Percentiles rank a stretch among this genome's conserved stretches.
Conservation (phyloP, 2,113 vertebrate genomes). For the Prunella fulvescens region DNA sequence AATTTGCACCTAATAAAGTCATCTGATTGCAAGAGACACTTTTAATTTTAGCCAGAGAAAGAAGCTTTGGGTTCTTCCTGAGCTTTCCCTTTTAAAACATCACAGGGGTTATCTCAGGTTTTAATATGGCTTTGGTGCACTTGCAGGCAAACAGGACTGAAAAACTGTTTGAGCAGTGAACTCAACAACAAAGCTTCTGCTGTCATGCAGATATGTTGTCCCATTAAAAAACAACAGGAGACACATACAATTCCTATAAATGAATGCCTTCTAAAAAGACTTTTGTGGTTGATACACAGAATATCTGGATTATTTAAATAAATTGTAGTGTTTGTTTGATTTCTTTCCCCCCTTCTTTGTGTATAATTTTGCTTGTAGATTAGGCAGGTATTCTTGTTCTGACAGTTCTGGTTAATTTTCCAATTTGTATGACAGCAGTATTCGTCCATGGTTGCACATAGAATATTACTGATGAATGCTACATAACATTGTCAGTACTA, state of each 20-base stretch:
- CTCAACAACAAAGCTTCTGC: neutral
- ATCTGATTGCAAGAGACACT: neutral
- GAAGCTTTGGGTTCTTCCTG: neutral
- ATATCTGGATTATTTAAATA: neutral
- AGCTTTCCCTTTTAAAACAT: constrained; percentile 21
- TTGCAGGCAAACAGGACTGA: neutral
- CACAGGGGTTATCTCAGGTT: neutral
- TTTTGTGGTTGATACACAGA: neutral
- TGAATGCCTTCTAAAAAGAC: neutral
- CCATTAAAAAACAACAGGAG: neutral
- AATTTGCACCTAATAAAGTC: neutral
- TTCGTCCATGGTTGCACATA: neutral
- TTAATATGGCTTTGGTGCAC: neutral
- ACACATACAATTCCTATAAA: neutral
- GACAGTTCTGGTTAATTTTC: neutral
- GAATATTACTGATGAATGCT: neutral
- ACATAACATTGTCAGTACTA: neutral
- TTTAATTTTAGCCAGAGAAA: constrained; percentile 35
- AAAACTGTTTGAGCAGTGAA: neutral
- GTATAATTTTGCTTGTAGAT: neutral
- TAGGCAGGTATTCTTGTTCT: neutral
- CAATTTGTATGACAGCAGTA: neutral
- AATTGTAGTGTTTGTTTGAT: neutral
- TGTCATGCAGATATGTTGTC: neutral
- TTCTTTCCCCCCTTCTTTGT: neutral